phyloP scores from a whole-genome alignment of 2,113 vertebrate species.

The Solea solea region DNA sequence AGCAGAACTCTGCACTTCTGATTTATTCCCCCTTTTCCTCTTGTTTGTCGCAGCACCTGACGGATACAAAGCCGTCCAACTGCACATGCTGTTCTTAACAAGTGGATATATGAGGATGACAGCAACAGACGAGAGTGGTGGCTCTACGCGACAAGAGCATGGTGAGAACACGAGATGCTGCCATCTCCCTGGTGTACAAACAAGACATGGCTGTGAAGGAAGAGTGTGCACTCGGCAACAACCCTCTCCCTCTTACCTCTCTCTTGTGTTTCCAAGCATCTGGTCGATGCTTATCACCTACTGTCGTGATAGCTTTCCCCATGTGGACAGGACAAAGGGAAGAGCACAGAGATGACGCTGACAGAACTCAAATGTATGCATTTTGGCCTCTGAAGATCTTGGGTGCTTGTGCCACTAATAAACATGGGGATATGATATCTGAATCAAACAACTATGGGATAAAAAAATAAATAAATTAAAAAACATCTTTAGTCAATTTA shows the following conservation, averaged over 20 bases:
- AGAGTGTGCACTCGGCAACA: slow-evolving; percentile 27
- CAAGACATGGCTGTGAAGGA: slow-evolving; percentile 61
- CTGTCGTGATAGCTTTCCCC: slow-evolving; percentile 51
- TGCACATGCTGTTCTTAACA: slow-evolving; percentile 46
- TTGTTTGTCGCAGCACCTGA: slow-evolving; percentile 42
- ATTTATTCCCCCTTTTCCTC: slow-evolving; percentile 41
- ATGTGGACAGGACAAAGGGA: slow-evolving; percentile 39
- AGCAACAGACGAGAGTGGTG: slow-evolving; percentile 44
- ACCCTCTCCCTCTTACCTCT: slow-evolving; percentile 28
- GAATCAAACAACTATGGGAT: background rate
- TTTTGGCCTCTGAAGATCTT: slow-evolving; percentile 3
- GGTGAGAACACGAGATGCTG: slow-evolving; percentile 65
- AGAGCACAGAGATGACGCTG: slow-evolving; percentile 19
- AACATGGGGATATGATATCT: background rate
- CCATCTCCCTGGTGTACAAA: slow-evolving; percentile 67
- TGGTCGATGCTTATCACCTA: slow-evolving; percentile 59
- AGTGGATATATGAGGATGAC: slow-evolving; percentile 42
- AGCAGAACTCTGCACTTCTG: slow-evolving; percentile 16
- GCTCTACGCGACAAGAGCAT: slow-evolving; percentile 45
- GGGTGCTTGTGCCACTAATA: background rate
- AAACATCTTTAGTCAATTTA: too few relatives aligned
- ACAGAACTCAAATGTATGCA: slow-evolving; percentile 11
- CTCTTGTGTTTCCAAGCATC: slow-evolving; percentile 42
- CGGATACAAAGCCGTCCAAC: slow-evolving; percentile 47
- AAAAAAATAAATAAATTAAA: too few relatives aligned